These are phyloP conservation scores for Sinelater perroti DNA, from an alignment of 2,888 invertebrate genomes.

Conservation along the genomic window DNA sequence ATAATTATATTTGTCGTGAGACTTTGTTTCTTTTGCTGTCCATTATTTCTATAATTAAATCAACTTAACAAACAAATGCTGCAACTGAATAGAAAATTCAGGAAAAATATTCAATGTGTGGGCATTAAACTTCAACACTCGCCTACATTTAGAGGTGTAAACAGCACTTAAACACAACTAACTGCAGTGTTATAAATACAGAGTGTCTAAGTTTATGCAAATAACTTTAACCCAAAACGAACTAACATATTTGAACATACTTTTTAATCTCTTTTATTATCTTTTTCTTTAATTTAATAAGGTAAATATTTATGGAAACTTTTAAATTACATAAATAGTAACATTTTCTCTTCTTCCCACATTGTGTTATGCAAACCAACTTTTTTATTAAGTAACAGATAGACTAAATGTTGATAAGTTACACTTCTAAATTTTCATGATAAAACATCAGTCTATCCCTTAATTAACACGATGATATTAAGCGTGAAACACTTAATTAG, in stretches of 20 bases:
- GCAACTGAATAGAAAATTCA: not conserved
- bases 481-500: conserved; percentile 15
- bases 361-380: conserved; percentile 5
- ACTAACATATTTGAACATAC: not conserved
- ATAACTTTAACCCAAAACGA: conserved; percentile 1
- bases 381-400: conserved; percentile 2
- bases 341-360: conserved; percentile 5
- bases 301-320: conserved; percentile 3
- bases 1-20: too few species aligned
- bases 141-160: not conserved
- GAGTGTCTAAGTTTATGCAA: conserved; percentile 13
- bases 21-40: not conserved
- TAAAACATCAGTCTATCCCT: conserved; percentile 2
- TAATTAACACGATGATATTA: conserved; percentile 6
- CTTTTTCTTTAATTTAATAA: too few species aligned
- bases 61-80: not conserved
- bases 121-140: conserved; percentile 10
- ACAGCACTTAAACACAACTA: not conserved
- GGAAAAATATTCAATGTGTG: not conserved
- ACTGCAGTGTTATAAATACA: not conserved
- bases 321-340: conserved; percentile 4
- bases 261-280: too few species aligned
- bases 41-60: not conserved
- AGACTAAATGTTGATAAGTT: conserved; percentile 7
- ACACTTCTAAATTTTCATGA: conserved; percentile 8